Percentiles rank a stretch among this genome's conserved stretches.
These are phyloP conservation scores for Lepus europaeus DNA, from an alignment of 2,113 vertebrate species.

Conservation along the genomic window DNA sequence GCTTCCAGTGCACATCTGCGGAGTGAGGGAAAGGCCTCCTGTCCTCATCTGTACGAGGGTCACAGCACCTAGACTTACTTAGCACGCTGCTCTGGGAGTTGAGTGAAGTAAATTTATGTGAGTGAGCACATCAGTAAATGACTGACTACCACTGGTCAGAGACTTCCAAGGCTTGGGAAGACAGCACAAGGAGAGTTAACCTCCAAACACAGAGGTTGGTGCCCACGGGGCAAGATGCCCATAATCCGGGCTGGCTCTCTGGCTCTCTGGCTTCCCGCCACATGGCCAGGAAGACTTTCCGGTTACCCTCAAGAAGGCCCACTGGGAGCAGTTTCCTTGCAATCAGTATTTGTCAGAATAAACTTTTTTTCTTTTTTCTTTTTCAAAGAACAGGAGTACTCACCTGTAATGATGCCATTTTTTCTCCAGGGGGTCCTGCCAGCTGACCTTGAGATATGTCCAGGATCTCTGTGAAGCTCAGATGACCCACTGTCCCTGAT, in stretches of 20 bases:
- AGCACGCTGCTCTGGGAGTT: neutral
- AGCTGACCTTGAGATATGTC: conserved; percentile 98
- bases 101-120: neutral
- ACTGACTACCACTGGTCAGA: neutral
- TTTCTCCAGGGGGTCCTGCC: conserved; percentile 95
- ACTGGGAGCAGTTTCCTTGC: neutral
- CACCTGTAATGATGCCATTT: conserved; percentile 95
- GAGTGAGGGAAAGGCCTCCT: neutral
- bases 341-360: too few species aligned
- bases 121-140: neutral
- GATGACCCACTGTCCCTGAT: conserved; percentile 94
- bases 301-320: conserved; percentile 46
- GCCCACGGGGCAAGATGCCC: neutral
- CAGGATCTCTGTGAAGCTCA: conserved; percentile 97
- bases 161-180: neutral
- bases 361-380: neutral
- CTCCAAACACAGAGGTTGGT: neutral
- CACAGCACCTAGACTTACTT: too few species aligned
- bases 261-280: neutral
- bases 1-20: rapidly evolving
- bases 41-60: neutral
- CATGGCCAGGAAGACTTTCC: conserved; percentile 30
- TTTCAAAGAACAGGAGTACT: conserved; percentile 52
- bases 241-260: too few species aligned
- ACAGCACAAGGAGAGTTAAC: neutral